Percentiles rank a stretch among this genome's conserved stretches.
phyloP scores from a whole-genome alignment of 2,113 vertebrate genomes.

The Paedocypris sp. region DNA sequence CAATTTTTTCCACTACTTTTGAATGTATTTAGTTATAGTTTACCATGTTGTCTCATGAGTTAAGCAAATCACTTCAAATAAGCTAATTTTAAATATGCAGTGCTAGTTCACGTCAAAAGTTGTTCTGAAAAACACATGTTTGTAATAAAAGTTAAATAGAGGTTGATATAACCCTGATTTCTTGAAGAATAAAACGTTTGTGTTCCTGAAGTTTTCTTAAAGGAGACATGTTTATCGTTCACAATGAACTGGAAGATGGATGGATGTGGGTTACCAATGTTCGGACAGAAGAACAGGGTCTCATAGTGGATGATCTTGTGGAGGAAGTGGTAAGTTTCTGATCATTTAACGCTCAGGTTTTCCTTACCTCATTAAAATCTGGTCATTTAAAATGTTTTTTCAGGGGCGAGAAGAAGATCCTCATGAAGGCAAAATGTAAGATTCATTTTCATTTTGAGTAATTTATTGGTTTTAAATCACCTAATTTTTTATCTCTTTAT shows the following conservation, averaged over 20 bases:
- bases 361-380: constrained; percentile 1
- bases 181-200: no score
- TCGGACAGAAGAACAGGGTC: constrained; percentile 91
- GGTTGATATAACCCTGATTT: no score
- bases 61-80: no score
- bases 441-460: no score
- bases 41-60: no score
- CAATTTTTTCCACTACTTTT: no score
- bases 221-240: constrained; percentile 99
- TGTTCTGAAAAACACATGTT: no score
- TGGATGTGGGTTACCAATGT: constrained; percentile 99
- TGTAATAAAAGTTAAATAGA: no score
- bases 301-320: constrained; percentile 94
- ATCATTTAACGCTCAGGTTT: neutral
- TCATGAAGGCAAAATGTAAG: constrained; percentile 99
- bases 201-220: constrained; percentile 74
- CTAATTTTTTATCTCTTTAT: neutral
- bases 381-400: constrained; percentile 18
- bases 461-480: no score
- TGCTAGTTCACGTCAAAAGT: no score
- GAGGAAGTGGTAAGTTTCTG: constrained; percentile 88
- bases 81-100: no score
- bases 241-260: constrained; percentile 95
- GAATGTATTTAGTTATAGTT: no score
- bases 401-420: constrained; percentile 97